Evolutionary conservation across 2,113 vertebrate genomes (phyloP), one percentile per base, ranked within the genome.

Genomic region (Phocoena sinus): DNA sequence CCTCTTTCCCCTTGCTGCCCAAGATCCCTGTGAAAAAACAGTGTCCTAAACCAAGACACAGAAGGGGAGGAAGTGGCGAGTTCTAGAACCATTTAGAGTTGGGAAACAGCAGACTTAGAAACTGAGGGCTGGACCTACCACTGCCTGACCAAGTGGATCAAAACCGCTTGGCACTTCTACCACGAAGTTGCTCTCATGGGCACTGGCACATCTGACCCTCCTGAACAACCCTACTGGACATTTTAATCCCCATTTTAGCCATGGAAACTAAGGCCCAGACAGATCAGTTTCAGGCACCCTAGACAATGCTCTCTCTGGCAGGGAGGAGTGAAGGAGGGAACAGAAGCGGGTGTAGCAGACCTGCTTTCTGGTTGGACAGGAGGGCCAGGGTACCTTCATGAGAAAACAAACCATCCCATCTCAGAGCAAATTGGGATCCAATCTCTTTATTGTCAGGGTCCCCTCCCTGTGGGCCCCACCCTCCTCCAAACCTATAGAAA

Each of bases 381-480:
- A 74, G 7, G 33, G 53, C 71, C 53, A 74, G 8, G 33, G 21
- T 33, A 63, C 41, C 33, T 44, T 86, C 41, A 6, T 73, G 65
- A 97, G 67, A 84, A 97, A 96, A 95, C 60, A 97, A 93, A 94
- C 53, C 80, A 97, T 97, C 90, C 92, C 87, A 95, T 81, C 74
- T 97, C 97, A 97, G 71, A 97, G 31, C 53, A 96, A 89, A 84
- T 62, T 97, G 95, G 94, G 90, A 96, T 97, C 94, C 96, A 98
- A 97, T 97, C 74, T 97, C 83, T 98, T 98, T 98, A 98, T 98
- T 98, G 53, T 98, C 70, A 92, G 76, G 86, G 79, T 96, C 41
- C 76, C 92, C 77, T 82, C 85, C 91, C 80, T 76, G 31, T 70
- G 62, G 44, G 80, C 41, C 76, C 71, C 71, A 63, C 90, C 71